Evolutionary conservation across 2,113 vertebrate genomes (phyloP).

Genomic region (Chaetura pelagica): DNA sequence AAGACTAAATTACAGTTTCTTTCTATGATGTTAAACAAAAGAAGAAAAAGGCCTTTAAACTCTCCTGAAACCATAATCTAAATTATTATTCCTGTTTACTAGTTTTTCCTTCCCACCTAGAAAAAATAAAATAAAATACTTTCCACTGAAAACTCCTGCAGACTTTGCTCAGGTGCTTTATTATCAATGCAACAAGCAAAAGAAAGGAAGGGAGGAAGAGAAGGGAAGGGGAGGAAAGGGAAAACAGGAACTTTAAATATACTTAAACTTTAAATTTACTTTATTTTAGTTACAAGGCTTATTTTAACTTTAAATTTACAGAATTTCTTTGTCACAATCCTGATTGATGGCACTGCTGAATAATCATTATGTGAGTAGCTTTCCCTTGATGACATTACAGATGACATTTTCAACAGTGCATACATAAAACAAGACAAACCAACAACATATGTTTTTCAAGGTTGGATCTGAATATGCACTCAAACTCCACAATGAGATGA

Average conservation of each 20-base stretch:
- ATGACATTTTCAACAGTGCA: background rate
- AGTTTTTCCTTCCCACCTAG: fast-evolving
- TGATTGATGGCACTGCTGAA: background rate
- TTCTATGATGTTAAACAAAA: background rate
- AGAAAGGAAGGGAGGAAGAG: background rate
- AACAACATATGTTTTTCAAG: background rate
- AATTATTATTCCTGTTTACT: background rate
- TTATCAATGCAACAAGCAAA: background rate
- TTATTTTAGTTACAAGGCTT: background rate
- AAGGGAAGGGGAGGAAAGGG: background rate
- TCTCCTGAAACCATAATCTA: background rate
- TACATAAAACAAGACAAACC: no score
- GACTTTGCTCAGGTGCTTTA: background rate
- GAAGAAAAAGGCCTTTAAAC: background rate
- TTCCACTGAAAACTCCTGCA: background rate
- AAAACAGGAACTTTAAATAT: background rate
- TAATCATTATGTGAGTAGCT: background rate
- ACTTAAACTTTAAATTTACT: background rate
- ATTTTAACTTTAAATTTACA: background rate
- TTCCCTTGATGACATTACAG: background rate
- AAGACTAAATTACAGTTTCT: background rate
- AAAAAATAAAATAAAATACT: background rate
- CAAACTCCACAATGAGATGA: background rate
- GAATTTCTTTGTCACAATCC: background rate
- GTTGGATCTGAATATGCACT: background rate